phyloP scores from a whole-genome alignment of 2,113 vertebrate genomes.

The Cinclus cinclus region DNA sequence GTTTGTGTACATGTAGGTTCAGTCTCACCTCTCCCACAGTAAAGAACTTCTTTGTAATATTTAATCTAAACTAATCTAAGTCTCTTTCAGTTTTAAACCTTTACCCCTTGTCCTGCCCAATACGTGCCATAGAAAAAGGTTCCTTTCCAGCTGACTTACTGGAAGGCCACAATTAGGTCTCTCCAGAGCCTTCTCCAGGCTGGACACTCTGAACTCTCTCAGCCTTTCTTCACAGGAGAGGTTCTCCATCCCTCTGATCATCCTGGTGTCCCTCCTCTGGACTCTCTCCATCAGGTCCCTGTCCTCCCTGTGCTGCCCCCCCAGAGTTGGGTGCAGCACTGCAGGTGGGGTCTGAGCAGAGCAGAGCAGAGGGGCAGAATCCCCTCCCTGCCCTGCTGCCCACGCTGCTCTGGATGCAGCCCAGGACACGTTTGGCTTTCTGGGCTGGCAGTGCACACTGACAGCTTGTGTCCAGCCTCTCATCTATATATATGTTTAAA shows the following conservation, averaged over 20 bases:
- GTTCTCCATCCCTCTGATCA: background rate
- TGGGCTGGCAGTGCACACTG: background rate
- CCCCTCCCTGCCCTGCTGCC: background rate
- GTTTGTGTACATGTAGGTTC: background rate
- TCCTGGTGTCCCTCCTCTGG: background rate
- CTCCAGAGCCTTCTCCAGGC: background rate
- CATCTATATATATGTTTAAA: background rate
- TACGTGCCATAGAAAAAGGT: background rate
- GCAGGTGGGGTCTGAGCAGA: background rate
- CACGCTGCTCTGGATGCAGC: background rate
- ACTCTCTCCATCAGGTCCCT: fast-evolving
- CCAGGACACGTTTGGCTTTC: fast-evolving
- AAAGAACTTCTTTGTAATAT: background rate
- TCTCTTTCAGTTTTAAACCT: background rate
- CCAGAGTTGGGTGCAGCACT: background rate
- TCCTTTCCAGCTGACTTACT: background rate
- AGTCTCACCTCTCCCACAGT: background rate
- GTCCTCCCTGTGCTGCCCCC: background rate
- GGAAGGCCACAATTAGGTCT: background rate
- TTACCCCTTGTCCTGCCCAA: background rate
- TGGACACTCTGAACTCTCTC: background rate
- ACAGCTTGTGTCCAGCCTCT: background rate
- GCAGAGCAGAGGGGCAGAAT: background rate
- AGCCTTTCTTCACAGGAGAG: background rate
- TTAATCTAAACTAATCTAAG: background rate